Base-by-base conservation (phyloP, 2,888 invertebrate genomes). In the Sclerodermus sp. region DNA sequence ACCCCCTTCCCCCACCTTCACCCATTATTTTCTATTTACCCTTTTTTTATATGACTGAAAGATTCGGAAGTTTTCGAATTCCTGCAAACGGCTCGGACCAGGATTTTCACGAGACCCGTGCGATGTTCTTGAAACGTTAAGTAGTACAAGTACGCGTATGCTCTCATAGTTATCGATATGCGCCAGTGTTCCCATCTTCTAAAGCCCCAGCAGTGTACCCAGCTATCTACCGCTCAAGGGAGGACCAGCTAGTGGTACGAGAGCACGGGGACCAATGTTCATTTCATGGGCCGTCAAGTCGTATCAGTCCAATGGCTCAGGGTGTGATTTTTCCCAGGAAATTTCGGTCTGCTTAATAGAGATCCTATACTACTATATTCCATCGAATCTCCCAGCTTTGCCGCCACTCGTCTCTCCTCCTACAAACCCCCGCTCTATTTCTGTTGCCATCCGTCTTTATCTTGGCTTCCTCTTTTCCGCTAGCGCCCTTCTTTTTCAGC, bases 241-340 rank as follows among this genome's bases (percentile, higher is more conserved):
- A 47, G 40, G 44, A 42, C 23, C 47, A 38, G 45, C 47, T 57
- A 49, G 51, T 54, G 49, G 51, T 49, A 56, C 55, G 57, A 49
- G 61, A 45, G 56, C 51, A 40, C 49, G 62, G 57, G 66, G 66
- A 65, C 64, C 66, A 66, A 64, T 68, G 73, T 74, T 74, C 74
- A 76, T 77, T 76, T 76, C 76, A 77, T 74, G 76, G 73, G 65
- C 73, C 73, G 76, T 71, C 76, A 67, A 66, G 49, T 76, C 70
- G 67, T 62, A 71, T 74, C 73, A 71, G 68, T 72, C 66, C 67
- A 67, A 66, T 66, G 66, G 67, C 67, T 62, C 64, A 63, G 63
- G 58, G 65, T 67, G 70, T 68, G 71, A 70, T 68, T 73, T 71
- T 72, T 70, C 63, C 64, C 63, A 59, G 60, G 53, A 64, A 69